Evolutionary conservation across 2,797 vertebrate species (phyloP), one percentile per base, ranked within the genome.

Genomic region (Parambassis ranga): DNA sequence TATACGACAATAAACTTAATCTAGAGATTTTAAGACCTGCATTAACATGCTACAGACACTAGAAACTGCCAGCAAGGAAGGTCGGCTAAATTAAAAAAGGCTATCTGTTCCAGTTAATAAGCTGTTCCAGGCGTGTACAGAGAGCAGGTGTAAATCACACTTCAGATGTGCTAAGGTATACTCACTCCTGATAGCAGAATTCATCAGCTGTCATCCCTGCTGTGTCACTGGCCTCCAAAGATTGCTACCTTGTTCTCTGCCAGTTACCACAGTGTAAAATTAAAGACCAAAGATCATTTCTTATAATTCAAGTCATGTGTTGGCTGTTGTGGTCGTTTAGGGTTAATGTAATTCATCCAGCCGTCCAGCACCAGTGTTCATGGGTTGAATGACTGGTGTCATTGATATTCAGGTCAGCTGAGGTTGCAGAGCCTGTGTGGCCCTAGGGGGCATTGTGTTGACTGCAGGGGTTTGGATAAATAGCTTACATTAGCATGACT

Each of bases 361-460:
- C 3, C 0, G 14, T 41, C 48, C 46, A 62, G 32, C 48, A 58
- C 38, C 30, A 37, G 18, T 56, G 56, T 60, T 63, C 5, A 47
- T 52, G 46, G 16, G 33, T 49, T 76, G 51, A 77, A 63, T 73
- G 67, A 65, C 57, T 48, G 65, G 11, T 77, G 66, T 71, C 74
- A 82, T 66, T 84, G 75, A 82, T 81, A 81, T 90, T 81, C 73
- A 77, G 82, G 78, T 86, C 82, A 80, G 76, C 52, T 66, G 81
- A 83, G 75, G 80, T 62, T 63, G 51, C 70, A 41, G 76, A 74
- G 64, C 33, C 67, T 58, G 71, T 51, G 28, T 71, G 72, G 75
- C 65, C 69, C 61, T 27, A 22, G 63, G 60, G 77, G 65, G 35
- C 55, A 61, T 73, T 80, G 75, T 83, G 81, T 75, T 84, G 80